These are phyloP conservation scores for Probaryconus sp. DNA, from an alignment of 1,140 invertebrate genomes.

Conservation along the genomic window DNA sequence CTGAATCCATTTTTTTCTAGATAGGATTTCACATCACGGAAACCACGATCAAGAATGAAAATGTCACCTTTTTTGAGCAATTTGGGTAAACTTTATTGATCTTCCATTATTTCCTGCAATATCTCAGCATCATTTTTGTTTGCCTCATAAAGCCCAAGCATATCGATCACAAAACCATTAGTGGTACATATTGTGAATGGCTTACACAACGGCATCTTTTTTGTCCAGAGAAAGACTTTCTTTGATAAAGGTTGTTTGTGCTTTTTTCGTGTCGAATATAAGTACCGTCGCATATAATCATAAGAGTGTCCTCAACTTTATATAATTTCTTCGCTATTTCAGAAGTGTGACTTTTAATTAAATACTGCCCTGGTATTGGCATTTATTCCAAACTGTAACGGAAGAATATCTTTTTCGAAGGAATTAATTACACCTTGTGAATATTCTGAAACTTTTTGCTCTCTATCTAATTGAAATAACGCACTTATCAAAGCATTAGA, in stretches of 20 bases:
- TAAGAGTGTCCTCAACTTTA: slow-evolving; percentile 30
- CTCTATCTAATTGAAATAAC: slow-evolving; percentile 43
- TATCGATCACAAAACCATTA: slow-evolving; percentile 18
- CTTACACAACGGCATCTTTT: slow-evolving; percentile 1
- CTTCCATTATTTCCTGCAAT: too few relatives aligned
- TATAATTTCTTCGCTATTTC: slow-evolving; percentile 44
- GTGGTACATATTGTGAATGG: slow-evolving; percentile 1
- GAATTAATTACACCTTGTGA: slow-evolving; percentile 31
- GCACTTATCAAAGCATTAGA: slow-evolving; percentile 42
- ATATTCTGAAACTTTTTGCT: slow-evolving; percentile 54
- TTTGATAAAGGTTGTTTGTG: slow-evolving; percentile 10
- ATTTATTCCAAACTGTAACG: slow-evolving; percentile 38
- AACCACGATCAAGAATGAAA: too few relatives aligned
- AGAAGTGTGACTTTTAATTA: slow-evolving; percentile 53
- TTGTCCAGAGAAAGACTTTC: slow-evolving; percentile 10
- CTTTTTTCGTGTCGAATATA: slow-evolving; percentile 63
- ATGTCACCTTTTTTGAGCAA: too few relatives aligned
- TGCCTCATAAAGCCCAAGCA: slow-evolving; percentile 33
- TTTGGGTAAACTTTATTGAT: too few relatives aligned
- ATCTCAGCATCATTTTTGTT: slow-evolving; percentile 34
- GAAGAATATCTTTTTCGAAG: slow-evolving; percentile 61
- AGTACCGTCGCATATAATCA: slow-evolving; percentile 60
- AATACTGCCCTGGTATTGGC: slow-evolving; percentile 15
- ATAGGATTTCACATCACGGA: too few relatives aligned
- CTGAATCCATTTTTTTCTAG: too few relatives aligned